A percentile compares a stretch with the other conserved stretches of the same genome.
Conservation (phyloP, 1,140 invertebrate species). For the Dreissena rostriformis region DNA sequence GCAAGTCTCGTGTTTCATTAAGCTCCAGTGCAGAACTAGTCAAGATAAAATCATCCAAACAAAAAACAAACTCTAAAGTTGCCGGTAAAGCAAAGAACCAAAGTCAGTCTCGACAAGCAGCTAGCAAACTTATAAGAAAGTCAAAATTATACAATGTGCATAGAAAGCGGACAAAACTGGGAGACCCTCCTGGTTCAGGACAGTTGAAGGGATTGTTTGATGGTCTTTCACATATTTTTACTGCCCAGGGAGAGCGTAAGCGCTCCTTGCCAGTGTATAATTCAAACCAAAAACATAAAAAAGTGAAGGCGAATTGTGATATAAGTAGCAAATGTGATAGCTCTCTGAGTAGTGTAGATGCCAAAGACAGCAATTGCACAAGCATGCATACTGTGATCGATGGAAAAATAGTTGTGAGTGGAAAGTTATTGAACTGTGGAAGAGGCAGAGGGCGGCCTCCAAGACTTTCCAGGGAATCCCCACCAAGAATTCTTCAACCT, state of each 20-base stretch:
- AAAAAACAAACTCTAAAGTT: conserved; percentile 51
- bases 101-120: conserved; percentile 76
- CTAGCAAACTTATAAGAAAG: conserved; percentile 76
- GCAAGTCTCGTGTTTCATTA: conserved; percentile 79
- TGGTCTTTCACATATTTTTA: conserved; percentile 92
- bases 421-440: conserved; percentile 55
- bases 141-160: conserved; percentile 76
- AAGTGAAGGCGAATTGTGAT: conserved; percentile 28
- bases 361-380: conserved; percentile 37
- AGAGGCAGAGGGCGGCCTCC: conserved; percentile 60
- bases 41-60: conserved; percentile 59
- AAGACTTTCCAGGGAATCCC: conserved; percentile 48
- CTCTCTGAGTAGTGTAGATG: conserved; percentile 16
- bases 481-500: conserved; percentile 18
- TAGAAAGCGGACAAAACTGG: conserved; percentile 67
- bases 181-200: conserved; percentile 82
- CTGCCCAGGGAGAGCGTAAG: conserved; percentile 85
- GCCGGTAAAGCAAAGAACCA: conserved; percentile 37
- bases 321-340: conserved; percentile 11
- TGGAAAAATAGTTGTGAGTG: conserved; percentile 39
- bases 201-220: conserved; percentile 91
- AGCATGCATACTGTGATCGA: conserved; percentile 52
- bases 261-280: conserved; percentile 79
- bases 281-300: conserved; percentile 60
- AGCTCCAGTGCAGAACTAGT: conserved; percentile 70